Base-by-base conservation (phyloP, 2,797 vertebrate genomes). In the Manis crassicaudata region DNA sequence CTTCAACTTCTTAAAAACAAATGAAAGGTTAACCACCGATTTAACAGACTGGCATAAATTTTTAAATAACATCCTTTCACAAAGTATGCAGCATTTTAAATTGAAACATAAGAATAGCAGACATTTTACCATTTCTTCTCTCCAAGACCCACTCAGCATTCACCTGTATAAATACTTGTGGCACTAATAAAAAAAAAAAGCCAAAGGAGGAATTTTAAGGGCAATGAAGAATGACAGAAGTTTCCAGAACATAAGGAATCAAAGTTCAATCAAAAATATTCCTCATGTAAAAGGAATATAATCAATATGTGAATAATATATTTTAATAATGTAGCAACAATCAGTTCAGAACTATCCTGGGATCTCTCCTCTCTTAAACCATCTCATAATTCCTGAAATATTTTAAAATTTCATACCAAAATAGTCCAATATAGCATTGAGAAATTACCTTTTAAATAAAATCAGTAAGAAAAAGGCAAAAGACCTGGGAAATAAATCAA, bases 1-100 rank as follows among this genome's bases (percentile, higher is more conserved):
- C 58, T 96, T 95, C 46, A 90, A 73, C 63, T 81, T 96, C 76
- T 95, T 97, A 94, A 96, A 97, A 96, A 96, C 75, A 93, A 92
- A 79, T 92, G 16, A 63, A 86, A 95, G 93, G 35, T 94, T 95
- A 89, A 87, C 67, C 72, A 93, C 40, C 77, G 83, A 72, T 32
- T 43, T 97, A 35, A 62, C 2, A 93, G 37, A 92, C 25, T 46
- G 23, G 83, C 43, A 27, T 62, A 90, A 0, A 76, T 37, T 13
- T 85, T 79, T 72, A 79, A 96, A 90, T 85, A 87, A 50, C 16
- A 76, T 18, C 97, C 32, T 37, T 63, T 94, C 58, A 76, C 7
- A 88, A 21, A 76, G 23, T 76, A 13, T 63, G 7, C 13, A 93
- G 70, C 29, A 70, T 76, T 79, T 87, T 56, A 95, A 86, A 94